These are phyloP conservation scores for Chalcosyrphus nemorum DNA, from an alignment of 2,888 invertebrate species.

Conservation along the genomic window DNA sequence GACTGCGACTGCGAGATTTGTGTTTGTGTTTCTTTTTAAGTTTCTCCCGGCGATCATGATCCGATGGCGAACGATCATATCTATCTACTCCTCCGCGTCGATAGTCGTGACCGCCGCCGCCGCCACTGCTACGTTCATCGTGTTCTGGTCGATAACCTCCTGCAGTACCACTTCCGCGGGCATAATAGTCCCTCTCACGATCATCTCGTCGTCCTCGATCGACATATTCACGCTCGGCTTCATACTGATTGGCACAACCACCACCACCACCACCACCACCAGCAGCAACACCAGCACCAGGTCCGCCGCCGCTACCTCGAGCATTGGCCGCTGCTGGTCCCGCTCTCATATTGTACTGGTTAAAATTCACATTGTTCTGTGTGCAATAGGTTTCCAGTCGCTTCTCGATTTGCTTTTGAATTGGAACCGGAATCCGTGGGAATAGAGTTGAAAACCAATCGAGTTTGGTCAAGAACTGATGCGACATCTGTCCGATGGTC, in stretches of 20 bases:
- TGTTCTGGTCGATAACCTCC: constrained; percentile 78
- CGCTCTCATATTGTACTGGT: constrained; percentile 75
- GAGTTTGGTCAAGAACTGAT: constrained; percentile 96
- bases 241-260: constrained; percentile 72
- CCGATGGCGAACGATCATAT: constrained; percentile 75
- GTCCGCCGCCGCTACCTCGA: constrained; percentile 42
- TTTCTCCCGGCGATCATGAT: constrained; percentile 77
- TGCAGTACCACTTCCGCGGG: constrained; percentile 73
- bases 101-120: constrained; percentile 51
- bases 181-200: constrained; percentile 75
- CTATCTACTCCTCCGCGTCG: constrained; percentile 74
- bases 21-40: constrained; percentile 81
- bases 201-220: constrained; percentile 79
- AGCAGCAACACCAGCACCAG: constrained; percentile 31
- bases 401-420: constrained; percentile 94
- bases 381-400: constrained; percentile 86
- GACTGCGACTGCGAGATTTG: constrained; percentile 78
- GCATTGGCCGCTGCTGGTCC: constrained; percentile 24
- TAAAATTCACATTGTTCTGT: constrained; percentile 80
- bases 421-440: constrained; percentile 99
- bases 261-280: constrained; percentile 36
- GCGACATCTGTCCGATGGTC: constrained; percentile 95
- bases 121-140: constrained; percentile 76
- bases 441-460: constrained; percentile 99
- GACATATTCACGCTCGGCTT: constrained; percentile 76